Evolutionary conservation across 2,888 invertebrate species (phyloP), one percentile per base, ranked within the genome.

Genomic region (Noctuana brunneofusca): DNA sequence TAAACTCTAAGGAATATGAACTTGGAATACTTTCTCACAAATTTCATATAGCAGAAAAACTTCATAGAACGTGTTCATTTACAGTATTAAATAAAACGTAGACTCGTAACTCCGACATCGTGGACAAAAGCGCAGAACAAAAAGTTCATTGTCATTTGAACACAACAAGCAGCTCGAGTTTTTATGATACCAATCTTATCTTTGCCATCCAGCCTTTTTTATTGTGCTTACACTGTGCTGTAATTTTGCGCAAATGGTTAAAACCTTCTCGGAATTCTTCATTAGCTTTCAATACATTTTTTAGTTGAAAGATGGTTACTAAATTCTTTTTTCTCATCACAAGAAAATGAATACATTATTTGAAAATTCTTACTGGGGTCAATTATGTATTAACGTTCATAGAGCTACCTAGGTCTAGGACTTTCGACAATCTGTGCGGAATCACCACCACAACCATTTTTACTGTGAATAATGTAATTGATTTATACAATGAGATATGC

Each of bases 141-240:
- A 60, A 60, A 60, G 60, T 60, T 60, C 53, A 60, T 60, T 54
- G 60, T 54, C 54, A 54, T 60, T 48, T 54, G 54, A 46, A 43
- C 32, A 53, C 27, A 60, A 60, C 60, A 60, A 54, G 43, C 60
- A 48, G 60, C 48, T 58, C 48, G 53, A 46, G 60, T 60, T 60
- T 60, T 60, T 60, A 54, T 54, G 53, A 59, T 59, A 59, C 43
- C 59, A 59, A 59, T 59, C 52, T 59, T 59, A 59, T 53, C 59
- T 59, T 53, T 46, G 43, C 59, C 52, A 32, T 53, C 22, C 59
- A 43, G 20, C 52, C 59, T 52, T 59, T 55, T 59, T 53, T 30
- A 30, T 59, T 53, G 41, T 59, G 18, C 43, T 43, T 18, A 20
- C 43, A 57, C 30, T 52, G 59, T 59, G 59, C 59, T 59, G 59